Evolutionary conservation across 2,888 invertebrate genomes (phyloP).

Genomic region (Buathra laborator): DNA sequence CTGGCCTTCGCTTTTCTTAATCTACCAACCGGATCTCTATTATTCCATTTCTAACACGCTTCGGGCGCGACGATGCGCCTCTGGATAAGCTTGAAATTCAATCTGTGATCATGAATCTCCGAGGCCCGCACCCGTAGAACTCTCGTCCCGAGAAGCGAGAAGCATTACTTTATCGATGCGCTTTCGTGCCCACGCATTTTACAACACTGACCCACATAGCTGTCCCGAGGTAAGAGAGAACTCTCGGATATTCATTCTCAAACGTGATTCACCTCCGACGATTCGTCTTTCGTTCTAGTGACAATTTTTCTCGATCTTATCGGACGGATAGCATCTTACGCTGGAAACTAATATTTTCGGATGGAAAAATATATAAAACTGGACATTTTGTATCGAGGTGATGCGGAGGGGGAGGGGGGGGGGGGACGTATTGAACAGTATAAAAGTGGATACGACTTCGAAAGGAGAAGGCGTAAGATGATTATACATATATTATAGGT

Average conservation of each 20-base stretch:
- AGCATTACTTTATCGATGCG: constrained; percentile 63
- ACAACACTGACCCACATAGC: constrained; percentile 65
- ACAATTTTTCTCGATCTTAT: constrained; percentile 46
- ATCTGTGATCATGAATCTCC: constrained; percentile 67
- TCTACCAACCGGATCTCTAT: constrained; percentile 59
- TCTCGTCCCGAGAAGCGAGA: constrained; percentile 5
- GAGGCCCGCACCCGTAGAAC: constrained; percentile 63
- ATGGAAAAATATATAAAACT: constrained; percentile 5
- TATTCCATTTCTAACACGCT: constrained; percentile 68
- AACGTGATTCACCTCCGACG: constrained; percentile 18
- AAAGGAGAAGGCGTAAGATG: no score
- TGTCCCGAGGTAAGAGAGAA: neutral
- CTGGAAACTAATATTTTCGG: constrained; percentile 26
- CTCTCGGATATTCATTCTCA: constrained; percentile 13
- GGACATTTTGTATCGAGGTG: neutral
- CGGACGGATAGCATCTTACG: neutral
- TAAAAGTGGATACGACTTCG: no score
- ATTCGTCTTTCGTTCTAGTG: constrained; percentile 8
- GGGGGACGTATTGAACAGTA: no score
- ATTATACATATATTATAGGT: no score
- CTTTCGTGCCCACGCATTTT: constrained; percentile 63
- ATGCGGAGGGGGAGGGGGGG: no score
- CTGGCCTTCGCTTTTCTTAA: constrained; percentile 30
- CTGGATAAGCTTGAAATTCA: constrained; percentile 67
- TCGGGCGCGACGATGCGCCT: constrained; percentile 57